A percentile compares a stretch with the other conserved stretches of the same genome.
These are phyloP conservation scores for Callimorpha dominula DNA, from an alignment of 2,888 invertebrate species.

Conservation along the genomic window DNA sequence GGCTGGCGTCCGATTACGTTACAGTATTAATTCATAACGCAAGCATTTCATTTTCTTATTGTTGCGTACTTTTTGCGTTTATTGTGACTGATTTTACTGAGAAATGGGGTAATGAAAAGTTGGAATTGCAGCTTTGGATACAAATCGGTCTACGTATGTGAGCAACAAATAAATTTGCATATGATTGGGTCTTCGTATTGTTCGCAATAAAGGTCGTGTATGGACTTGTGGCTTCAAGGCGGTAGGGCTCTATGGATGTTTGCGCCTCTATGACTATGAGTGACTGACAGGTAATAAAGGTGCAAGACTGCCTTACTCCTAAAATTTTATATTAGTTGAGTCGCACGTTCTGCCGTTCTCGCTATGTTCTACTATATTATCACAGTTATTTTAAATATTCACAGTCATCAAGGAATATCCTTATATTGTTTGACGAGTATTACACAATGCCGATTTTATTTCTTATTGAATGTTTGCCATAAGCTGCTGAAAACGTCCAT, in stretches of 20 bases:
- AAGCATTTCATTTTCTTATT: slow-evolving; percentile 49
- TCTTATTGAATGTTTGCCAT: too few relatives aligned
- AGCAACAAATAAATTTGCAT: not conserved
- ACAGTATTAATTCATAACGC: slow-evolving; percentile 49
- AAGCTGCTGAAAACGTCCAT: too few relatives aligned
- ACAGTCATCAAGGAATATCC: too few relatives aligned
- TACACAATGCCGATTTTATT: too few relatives aligned
- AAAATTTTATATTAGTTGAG: not conserved
- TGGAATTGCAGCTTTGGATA: not conserved
- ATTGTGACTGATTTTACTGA: slow-evolving; percentile 41
- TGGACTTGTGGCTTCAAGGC: not conserved
- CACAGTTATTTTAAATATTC: too few relatives aligned
- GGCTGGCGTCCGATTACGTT: slow-evolving; percentile 52
- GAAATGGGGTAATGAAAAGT: slow-evolving; percentile 4
- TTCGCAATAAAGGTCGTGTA: not conserved
- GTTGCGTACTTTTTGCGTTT: slow-evolving; percentile 45
- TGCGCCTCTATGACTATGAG: not conserved
- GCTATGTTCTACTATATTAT: too few relatives aligned
- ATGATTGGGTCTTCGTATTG: not conserved
- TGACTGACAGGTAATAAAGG: too few relatives aligned
- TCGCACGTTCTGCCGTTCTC: not conserved
- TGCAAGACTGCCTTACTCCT: too few relatives aligned
- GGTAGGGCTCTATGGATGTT: not conserved
- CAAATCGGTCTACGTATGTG: not conserved
- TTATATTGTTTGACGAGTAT: too few relatives aligned